These are phyloP conservation scores for Trachymyrmex cornetzi DNA, from an alignment of 1,140 invertebrate genomes.

Conservation along the genomic window DNA sequence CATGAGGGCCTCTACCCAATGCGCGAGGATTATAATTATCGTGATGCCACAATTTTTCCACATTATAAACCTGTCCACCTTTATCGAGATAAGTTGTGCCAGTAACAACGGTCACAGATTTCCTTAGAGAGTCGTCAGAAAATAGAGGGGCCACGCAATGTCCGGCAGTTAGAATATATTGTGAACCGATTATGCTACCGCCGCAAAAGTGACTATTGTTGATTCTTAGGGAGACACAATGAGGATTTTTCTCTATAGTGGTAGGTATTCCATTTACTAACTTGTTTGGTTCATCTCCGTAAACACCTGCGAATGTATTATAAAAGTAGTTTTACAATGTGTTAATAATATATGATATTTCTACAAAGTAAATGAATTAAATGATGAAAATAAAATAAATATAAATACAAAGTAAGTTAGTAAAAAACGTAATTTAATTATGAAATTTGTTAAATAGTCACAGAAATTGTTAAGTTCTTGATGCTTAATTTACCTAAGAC, in stretches of 20 bases:
- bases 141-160: not conserved
- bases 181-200: slow-evolving; percentile 1
- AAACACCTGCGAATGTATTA: not conserved
- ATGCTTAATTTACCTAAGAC: slow-evolving; percentile 3
- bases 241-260: not conserved
- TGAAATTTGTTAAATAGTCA: not conserved
- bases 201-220: not conserved
- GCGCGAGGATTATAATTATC: not conserved
- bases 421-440: not conserved
- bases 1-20: not conserved
- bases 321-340: not conserved
- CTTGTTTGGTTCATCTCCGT: slow-evolving; percentile 25
- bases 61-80: not conserved
- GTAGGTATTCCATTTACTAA: slow-evolving; percentile 20
- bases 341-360: not conserved
- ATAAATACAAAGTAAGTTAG: not conserved
- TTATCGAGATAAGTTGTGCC: not conserved
- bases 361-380: not conserved
- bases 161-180: not conserved
- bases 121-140: not conserved
- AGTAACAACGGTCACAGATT: not conserved
- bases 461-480: not conserved
- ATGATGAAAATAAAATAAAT: no score
- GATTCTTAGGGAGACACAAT: not conserved
- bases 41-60: not conserved